A percentile compares a stretch with the other conserved stretches of the same genome.
Conservation (phyloP, 2,797 vertebrate genomes). For the Ciconia nigra region DNA sequence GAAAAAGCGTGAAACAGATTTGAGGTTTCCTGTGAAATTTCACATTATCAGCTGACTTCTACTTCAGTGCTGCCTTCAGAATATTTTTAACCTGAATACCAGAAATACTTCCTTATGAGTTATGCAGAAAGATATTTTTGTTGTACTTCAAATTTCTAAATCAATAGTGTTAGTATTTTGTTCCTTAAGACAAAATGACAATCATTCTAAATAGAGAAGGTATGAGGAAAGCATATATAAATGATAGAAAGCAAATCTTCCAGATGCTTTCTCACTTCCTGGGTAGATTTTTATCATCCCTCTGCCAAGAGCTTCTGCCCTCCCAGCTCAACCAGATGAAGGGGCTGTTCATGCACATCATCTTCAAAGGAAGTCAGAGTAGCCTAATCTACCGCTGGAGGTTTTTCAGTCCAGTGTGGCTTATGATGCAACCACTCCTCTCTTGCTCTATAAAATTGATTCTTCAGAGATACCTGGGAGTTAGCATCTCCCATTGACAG, state of each 20-base stretch:
- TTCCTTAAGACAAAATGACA: neutral
- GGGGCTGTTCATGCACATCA: neutral
- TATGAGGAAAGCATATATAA: neutral
- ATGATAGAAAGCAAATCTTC: neutral
- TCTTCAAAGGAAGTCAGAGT: neutral
- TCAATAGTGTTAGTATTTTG: neutral
- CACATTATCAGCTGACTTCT: neutral
- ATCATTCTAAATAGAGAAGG: neutral
- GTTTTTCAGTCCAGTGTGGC: neutral
- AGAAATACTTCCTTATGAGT: neutral
- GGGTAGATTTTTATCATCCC: neutral
- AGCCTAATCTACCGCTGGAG: neutral
- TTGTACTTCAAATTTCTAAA: neutral
- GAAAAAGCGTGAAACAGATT: neutral
- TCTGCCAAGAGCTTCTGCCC: neutral
- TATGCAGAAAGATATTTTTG: neutral
- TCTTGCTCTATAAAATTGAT: neutral
- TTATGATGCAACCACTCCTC: neutral
- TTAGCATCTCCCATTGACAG: neutral
- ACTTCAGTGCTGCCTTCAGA: neutral
- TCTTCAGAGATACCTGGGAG: neutral
- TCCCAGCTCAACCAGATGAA: neutral
- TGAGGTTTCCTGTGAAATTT: slow-evolving; percentile 1
- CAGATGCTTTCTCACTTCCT: neutral
- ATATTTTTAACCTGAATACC: neutral